Base-by-base conservation (phyloP, 2,113 vertebrate genomes). In the Cettia cetti region DNA sequence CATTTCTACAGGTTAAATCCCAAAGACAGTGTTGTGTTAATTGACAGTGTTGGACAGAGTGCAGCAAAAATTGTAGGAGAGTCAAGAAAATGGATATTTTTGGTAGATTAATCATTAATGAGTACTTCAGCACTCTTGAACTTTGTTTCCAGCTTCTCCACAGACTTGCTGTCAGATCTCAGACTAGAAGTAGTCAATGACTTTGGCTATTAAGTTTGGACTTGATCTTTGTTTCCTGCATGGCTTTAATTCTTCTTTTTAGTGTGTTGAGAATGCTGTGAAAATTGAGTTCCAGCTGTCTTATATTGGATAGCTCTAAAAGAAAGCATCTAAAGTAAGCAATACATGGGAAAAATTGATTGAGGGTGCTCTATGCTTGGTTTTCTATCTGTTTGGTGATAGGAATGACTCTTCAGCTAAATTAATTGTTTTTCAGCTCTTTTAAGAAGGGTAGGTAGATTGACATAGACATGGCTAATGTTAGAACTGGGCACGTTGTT, bases 401-500 rank as follows among this genome's bases (percentile, higher is more conserved):
- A 75, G 33, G 28, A 70, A 75, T 35, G 49, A 56, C 16, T 64
- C 47, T 71, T 79, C 21, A 68, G 26, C 33, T 79, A 45, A 72
- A 83, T 64, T 56, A 44, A n/a, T 59, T 50, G 12, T 44, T 93
- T 93, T 92, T 70, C 40, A 54, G 35, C 4, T 54, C 4, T 82
- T 61, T 60, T 72, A 50, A 66, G 39, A 68, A 8, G 15, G 44
- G 33, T 63, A 54, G 15, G 63, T 90, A 56, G 27, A 40, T 47
- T 47, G 70, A 40, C 27, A 60, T 50, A 68, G 44, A 42, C 4
- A 5, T 9, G 71, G 35, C 23, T 92, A 20, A 31, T 72, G 28
- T 71, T 76, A 64, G 10, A 59, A 39, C 12, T 64, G n/a, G 15
- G 10, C 1, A 0, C 0, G 0, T 57, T 70, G 31, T 40, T 61